A percentile compares a stretch with the other conserved stretches of the same genome.
Conservation (phyloP, 1,140 invertebrate species). For the Rhagoletis pomonella region DNA sequence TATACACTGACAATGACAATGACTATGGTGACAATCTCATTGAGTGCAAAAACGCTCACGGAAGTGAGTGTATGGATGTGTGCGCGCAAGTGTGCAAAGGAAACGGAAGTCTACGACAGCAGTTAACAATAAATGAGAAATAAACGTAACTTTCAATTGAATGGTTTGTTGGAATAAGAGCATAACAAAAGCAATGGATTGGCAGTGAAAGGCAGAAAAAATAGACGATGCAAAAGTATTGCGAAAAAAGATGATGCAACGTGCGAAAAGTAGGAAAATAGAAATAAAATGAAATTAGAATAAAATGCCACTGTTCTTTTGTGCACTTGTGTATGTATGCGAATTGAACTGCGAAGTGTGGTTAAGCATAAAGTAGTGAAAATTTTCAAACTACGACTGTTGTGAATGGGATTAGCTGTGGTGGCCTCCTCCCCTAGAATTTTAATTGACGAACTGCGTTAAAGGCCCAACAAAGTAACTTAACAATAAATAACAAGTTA, state of each 20-base stretch:
- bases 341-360: neutral
- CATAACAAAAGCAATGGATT: neutral
- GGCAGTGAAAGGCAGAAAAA: neutral
- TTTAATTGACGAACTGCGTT: conserved; percentile 22
- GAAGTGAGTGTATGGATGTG: neutral
- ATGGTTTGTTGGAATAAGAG: conserved; percentile 12
- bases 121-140: conserved; percentile 48
- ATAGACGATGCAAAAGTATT: neutral
- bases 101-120: conserved; percentile 44
- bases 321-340: neutral
- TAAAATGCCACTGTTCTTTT: neutral
- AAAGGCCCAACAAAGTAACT: conserved; percentile 24
- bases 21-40: conserved; percentile 40
- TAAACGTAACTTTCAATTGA: conserved; percentile 42
- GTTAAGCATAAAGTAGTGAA: neutral
- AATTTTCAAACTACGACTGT: conserved; percentile 4
- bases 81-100: neutral
- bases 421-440: neutral
- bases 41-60: conserved; percentile 19
- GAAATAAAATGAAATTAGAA: neutral
- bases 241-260: neutral
- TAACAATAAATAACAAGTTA: neutral
- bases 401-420: conserved; percentile 49
- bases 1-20: conserved; percentile 39
- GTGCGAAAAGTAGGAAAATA: neutral